Conservation (phyloP, 2,888 invertebrate species). For the Oscheius sp. region DNA sequence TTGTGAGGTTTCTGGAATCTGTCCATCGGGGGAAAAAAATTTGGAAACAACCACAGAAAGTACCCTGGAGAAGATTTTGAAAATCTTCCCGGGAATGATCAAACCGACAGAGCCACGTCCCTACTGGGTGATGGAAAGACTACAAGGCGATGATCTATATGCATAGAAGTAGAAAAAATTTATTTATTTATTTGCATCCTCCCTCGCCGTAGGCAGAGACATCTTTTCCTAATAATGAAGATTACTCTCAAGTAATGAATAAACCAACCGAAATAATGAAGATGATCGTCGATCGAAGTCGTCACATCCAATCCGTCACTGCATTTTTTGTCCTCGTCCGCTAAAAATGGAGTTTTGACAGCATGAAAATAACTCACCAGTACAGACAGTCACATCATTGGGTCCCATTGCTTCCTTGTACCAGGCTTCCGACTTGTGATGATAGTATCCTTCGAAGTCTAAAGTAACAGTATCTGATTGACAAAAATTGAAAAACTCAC, state of each 20-base stretch:
- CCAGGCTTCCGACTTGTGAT: conserved; percentile 55
- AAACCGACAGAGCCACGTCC: neutral
- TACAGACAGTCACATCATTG: conserved; percentile 35
- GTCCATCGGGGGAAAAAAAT: neutral
- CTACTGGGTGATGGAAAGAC: neutral
- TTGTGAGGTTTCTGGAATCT: conserved; percentile 10
- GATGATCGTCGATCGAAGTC: conserved; percentile 52
- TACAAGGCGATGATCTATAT: conserved; percentile 3
- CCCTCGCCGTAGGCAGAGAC: conserved; percentile 48
- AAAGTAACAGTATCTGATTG: too few species aligned
- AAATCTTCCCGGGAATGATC: neutral
- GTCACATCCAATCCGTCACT: conserved; percentile 48
- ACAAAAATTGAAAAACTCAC: too few species aligned
- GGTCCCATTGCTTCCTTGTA: conserved; percentile 43
- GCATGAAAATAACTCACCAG: conserved; percentile 2
- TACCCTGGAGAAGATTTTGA: neutral
- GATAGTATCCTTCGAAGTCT: conserved; percentile 51
- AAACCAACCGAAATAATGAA: neutral
- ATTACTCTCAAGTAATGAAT: conserved; percentile 51
- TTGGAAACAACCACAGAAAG: neutral
- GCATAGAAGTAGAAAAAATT: neutral
- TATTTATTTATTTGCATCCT: conserved; percentile 42
- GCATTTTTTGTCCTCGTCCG: conserved; percentile 47
- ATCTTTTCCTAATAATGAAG: conserved; percentile 55
- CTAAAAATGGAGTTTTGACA: neutral